Base-by-base conservation (phyloP, 2,888 invertebrate genomes). In the Diadegma fenestrale region DNA sequence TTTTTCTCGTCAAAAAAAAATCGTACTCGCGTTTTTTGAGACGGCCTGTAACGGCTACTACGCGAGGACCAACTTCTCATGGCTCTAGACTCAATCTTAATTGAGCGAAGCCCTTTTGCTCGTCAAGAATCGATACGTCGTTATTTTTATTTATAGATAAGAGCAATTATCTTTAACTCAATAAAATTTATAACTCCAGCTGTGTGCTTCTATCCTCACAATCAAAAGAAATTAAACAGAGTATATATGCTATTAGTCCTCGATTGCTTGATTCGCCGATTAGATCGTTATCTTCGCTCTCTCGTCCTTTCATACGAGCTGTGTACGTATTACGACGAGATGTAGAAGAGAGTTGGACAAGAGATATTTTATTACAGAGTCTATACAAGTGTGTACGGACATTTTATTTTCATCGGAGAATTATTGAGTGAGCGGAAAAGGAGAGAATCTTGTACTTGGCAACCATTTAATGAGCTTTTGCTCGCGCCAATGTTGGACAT, bases 271-370 rank as follows among this genome's bases (percentile, higher is more conserved):
- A 84, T 84, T 66, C 48, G 22, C 26, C 64, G 80, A 84, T 84
- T 77, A 84, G 84, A 84, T 84, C 58, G 61, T 80, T 66, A 84
- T 84, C 84, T 48, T 41, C 48, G 66, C 37, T 71, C 76, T 75
- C 69, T 37, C 75, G 43, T 63, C 51, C 54, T 66, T 77, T 80
- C 45, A 8, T 37, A 37, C 22, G 26, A 19, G n/a, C 51, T 48
- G 48, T 30, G 30, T 37, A 19, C 19, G 61, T 43, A 54, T 43
- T 41, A 19, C 41, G 54, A 58, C 22, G 51, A n/a, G 30, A 71
- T 22, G 71, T 54, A 33, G 64, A 19, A 63, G 51, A 51, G 51
- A 2, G 66, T 68, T 30, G 54, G 54, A 54, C 54, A 33, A 77
- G 76, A 71, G 76, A 78, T 58, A 77, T 66, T 64, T 76, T 76